phyloP scores from a whole-genome alignment of 2,797 vertebrate species.

The Pterois miles region DNA sequence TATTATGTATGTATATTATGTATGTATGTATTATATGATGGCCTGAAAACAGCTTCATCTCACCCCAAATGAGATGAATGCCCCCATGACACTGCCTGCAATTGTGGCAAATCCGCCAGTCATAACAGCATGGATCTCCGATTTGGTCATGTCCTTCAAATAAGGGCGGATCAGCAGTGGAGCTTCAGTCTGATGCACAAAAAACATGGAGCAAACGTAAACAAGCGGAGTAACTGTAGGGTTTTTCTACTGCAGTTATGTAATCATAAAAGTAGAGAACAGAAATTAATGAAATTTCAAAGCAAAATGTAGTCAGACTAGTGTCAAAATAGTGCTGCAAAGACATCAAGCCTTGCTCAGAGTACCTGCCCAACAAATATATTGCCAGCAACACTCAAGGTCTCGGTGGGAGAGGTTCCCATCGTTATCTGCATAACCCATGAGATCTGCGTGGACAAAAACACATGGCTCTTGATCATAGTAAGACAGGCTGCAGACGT shows the following conservation, averaged over 20 bases:
- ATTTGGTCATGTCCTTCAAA: slow-evolving; percentile 92
- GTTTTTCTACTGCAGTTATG: not conserved
- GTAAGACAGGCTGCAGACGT: not conserved
- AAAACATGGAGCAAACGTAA: slow-evolving; percentile 1
- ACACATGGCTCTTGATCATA: slow-evolving; percentile 49
- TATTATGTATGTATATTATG: not conserved
- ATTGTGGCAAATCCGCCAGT: slow-evolving; percentile 95
- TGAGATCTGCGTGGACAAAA: slow-evolving; percentile 86
- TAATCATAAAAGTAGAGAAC: not conserved
- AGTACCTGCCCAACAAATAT: slow-evolving; percentile 97
- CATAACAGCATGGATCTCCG: slow-evolving; percentile 95
- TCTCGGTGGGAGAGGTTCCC: slow-evolving; percentile 93
- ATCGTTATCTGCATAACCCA: slow-evolving; percentile 95
- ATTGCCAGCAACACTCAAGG: slow-evolving; percentile 95
- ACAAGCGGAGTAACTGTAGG: not conserved
- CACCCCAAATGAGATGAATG: slow-evolving; percentile 96
- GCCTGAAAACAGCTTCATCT: slow-evolving; percentile 37
- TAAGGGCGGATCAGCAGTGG: slow-evolving; percentile 94
- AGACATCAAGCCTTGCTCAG: not conserved
- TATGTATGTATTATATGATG: not conserved
- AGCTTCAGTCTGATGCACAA: slow-evolving; percentile 87
- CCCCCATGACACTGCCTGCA: slow-evolving; percentile 95
- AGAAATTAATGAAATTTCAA: not conserved
- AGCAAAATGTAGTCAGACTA: not conserved
- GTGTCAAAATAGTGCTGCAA: not conserved